Percentiles rank a stretch among this genome's conserved stretches.
phyloP scores from a whole-genome alignment of 2,888 invertebrate species.

The Ochropleura leucogaster region DNA sequence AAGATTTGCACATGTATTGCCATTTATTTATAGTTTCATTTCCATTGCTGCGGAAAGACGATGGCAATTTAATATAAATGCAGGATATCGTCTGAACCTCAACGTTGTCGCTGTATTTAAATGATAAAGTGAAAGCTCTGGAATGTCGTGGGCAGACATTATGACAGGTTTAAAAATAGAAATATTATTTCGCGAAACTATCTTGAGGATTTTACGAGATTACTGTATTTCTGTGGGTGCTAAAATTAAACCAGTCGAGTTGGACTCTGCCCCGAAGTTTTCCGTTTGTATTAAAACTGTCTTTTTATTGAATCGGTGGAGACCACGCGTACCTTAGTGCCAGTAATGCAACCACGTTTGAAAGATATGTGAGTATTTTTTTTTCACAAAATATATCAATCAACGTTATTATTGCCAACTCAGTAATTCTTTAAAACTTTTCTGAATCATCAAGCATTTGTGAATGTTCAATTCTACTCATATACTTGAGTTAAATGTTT shows the following conservation, averaged over 20 bases:
- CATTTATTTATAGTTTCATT: slow-evolving; percentile 30
- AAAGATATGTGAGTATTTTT: background rate
- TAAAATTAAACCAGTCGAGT: slow-evolving; percentile 61
- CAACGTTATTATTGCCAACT: background rate
- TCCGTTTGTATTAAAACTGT: slow-evolving; percentile 51
- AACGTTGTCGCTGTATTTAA: slow-evolving; percentile 44
- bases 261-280: slow-evolving; percentile 53
- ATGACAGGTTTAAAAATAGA: slow-evolving; percentile 68
- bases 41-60: slow-evolving; percentile 4
- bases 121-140: slow-evolving; percentile 59
- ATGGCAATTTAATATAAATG: slow-evolving; percentile 44
- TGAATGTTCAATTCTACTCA: slow-evolving; percentile 14
- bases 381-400: background rate
- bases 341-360: background rate
- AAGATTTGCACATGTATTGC: slow-evolving; percentile 10
- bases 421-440: background rate
- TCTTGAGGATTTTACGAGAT: slow-evolving; percentile 65
- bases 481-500: slow-evolving; percentile 8
- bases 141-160: slow-evolving; percentile 67
- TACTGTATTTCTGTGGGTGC: slow-evolving; percentile 64
- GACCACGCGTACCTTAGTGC: background rate
- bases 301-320: slow-evolving; percentile 19
- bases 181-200: slow-evolving; percentile 67
- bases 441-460: slow-evolving; percentile 25
- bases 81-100: slow-evolving; percentile 44